phyloP scores from a whole-genome alignment of 1,140 invertebrate genomes.

The Neotoxoptera formosana region DNA sequence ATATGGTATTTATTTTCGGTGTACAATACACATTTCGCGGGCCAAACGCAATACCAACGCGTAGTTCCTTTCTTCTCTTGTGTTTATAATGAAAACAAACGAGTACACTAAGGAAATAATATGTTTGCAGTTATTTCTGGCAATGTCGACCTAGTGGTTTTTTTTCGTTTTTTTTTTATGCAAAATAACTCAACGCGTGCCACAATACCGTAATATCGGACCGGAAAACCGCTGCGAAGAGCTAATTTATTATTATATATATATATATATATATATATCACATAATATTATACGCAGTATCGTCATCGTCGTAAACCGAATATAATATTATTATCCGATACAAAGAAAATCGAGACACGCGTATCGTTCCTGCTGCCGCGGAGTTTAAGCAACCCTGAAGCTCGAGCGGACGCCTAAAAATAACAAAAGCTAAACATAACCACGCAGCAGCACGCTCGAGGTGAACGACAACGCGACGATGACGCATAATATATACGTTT shows the following conservation, averaged over 20 bases:
- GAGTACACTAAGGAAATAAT: background rate
- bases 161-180: background rate
- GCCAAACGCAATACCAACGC: background rate
- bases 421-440: slow-evolving; percentile 44
- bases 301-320: too few relatives aligned
- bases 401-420: slow-evolving; percentile 26
- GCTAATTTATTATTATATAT: background rate
- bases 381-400: background rate
- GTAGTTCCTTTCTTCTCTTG: background rate
- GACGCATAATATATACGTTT: background rate
- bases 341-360: background rate
- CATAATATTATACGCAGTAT: background rate
- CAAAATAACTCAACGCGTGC: background rate
- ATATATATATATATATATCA: too few relatives aligned
- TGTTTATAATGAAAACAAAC: background rate
- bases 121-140: background rate
- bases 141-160: background rate
- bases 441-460: slow-evolving; percentile 4
- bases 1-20: background rate
- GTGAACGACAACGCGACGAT: slow-evolving; percentile 39
- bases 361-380: background rate
- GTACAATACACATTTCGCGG: background rate
- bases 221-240: background rate
- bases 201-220: background rate
- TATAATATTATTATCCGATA: background rate